Percentiles rank a stretch among this genome's conserved stretches.
Evolutionary conservation across 2,888 invertebrate species (phyloP).

Genomic region (Rhagium mordax): DNA sequence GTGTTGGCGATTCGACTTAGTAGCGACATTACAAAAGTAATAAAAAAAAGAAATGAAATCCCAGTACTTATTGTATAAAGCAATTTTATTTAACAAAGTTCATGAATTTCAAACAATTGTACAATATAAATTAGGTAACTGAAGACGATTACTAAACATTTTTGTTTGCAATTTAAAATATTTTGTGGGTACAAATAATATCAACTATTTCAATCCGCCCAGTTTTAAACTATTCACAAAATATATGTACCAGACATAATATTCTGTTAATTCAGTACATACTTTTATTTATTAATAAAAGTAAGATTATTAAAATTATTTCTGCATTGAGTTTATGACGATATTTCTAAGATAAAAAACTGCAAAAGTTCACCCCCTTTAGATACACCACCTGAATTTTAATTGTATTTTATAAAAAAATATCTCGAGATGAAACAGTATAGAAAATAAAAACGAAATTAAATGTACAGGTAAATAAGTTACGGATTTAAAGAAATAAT

Average conservation of each 20-base stretch:
- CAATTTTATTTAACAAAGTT: conserved; percentile 29
- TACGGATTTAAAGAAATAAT: conserved; percentile 20
- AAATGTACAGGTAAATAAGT: conserved; percentile 23
- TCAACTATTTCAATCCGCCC: not conserved
- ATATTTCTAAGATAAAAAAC: conserved; percentile 12
- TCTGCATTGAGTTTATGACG: not conserved
- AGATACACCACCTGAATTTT: conserved; percentile 13
- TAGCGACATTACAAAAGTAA: too few relatives aligned
- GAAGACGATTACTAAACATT: not conserved
- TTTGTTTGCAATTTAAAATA: not conserved
- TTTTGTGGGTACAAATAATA: not conserved
- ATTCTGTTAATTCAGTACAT: not conserved
- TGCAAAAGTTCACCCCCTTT: conserved; percentile 15
- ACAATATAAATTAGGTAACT: conserved; percentile 18
- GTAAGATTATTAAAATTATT: not conserved
- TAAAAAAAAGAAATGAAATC: too few relatives aligned
- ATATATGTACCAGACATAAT: not conserved
- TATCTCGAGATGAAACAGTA: conserved; percentile 19
- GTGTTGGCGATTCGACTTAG: too few relatives aligned
- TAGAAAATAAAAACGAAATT: conserved; percentile 19
- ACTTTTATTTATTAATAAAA: not conserved
- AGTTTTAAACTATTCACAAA: not conserved
- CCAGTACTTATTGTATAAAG: conserved; percentile 28
- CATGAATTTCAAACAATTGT: conserved; percentile 4
- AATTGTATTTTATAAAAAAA: conserved; percentile 23